Percentiles rank a stretch among this genome's conserved stretches.
phyloP scores from a whole-genome alignment of 2,797 vertebrate genomes.

The Falco naumanni region DNA sequence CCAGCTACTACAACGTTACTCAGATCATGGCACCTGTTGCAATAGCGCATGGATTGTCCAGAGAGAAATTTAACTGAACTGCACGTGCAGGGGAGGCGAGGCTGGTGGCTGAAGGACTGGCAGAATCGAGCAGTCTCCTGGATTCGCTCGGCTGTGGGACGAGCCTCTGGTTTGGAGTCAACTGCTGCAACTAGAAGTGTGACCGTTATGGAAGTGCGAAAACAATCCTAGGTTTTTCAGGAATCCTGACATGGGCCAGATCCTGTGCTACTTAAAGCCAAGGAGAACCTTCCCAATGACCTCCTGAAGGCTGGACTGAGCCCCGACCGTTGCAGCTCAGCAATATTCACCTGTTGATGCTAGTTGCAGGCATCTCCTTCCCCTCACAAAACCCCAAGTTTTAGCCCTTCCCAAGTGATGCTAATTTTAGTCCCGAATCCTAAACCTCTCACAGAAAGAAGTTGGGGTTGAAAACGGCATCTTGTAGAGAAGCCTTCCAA shows the following conservation, averaged over 20 bases:
- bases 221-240: neutral
- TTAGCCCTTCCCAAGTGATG: neutral
- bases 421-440: neutral
- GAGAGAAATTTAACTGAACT: neutral
- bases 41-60: neutral
- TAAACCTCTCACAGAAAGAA: neutral
- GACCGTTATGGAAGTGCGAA: neutral
- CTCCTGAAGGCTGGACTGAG: neutral
- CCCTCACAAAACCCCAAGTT: neutral
- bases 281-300: neutral
- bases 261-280: neutral
- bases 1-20: accelerated
- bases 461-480: neutral
- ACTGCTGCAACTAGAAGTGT: neutral
- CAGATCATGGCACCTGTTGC: neutral
- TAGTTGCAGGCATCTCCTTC: neutral
- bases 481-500: neutral
- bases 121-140: neutral
- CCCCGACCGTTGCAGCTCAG: neutral
- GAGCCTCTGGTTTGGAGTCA: neutral
- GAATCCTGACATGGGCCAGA: neutral
- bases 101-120: accelerated
- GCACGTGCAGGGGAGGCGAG: neutral
- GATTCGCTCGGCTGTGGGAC: neutral
- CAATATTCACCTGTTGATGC: neutral